Percentiles rank a stretch among this genome's conserved stretches.
Conservation (phyloP, 2,113 vertebrate species). For the Myanophis thanlyinensis region DNA sequence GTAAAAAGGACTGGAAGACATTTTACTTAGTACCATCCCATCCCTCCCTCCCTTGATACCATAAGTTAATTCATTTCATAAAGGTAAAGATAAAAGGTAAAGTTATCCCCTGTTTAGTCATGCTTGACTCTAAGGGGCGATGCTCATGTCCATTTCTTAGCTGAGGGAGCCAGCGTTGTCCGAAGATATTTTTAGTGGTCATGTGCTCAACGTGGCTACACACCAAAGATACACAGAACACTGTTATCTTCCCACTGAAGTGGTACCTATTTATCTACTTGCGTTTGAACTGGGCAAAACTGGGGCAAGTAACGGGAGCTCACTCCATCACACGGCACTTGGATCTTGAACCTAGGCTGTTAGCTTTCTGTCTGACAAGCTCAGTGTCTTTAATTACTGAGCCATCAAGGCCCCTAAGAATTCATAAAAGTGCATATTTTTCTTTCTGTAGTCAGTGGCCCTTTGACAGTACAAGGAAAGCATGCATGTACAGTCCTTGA, state of each 20-base stretch:
- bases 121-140: too few relatives aligned
- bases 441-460: background rate
- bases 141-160: background rate
- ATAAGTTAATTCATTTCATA: background rate
- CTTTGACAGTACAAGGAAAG: background rate
- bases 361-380: background rate
- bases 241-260: background rate
- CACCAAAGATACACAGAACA: background rate
- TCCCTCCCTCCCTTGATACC: background rate
- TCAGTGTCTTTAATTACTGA: background rate
- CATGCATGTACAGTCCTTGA: too few relatives aligned
- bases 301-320: background rate
- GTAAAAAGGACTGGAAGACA: background rate
- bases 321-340: rapidly evolving
- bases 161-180: background rate
- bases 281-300: background rate
- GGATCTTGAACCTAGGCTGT: background rate
- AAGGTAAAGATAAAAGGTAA: background rate
- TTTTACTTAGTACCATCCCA: background rate
- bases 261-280: background rate
- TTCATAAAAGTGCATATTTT: background rate
- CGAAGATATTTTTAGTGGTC: background rate
- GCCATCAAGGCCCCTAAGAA: background rate
- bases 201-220: background rate
- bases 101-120: background rate